Conservation (phyloP, 2,888 invertebrate genomes). For the Deilephila porcellus region DNA sequence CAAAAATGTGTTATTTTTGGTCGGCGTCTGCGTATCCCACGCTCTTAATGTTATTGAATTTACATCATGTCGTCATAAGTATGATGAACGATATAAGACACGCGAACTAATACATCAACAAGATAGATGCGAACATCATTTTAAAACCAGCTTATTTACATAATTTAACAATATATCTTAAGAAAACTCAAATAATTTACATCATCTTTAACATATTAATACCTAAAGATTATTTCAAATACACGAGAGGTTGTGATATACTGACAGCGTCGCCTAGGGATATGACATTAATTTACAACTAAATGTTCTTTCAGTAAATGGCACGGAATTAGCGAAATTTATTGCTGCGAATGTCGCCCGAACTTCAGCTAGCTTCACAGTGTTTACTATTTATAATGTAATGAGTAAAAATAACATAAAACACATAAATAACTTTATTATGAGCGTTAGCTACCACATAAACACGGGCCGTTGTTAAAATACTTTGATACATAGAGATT, state of each 20-base stretch:
- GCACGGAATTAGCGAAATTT: constrained; percentile 45
- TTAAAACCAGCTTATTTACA: neutral
- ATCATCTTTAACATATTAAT: neutral
- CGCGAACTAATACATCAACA: neutral
- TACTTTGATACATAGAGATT: constrained; percentile 33
- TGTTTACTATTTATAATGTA: constrained; percentile 41
- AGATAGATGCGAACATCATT: neutral
- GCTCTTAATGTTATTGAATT: neutral
- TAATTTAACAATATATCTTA: constrained; percentile 4
- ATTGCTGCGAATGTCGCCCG: constrained; percentile 41
- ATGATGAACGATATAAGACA: neutral
- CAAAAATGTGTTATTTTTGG: neutral
- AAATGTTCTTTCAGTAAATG: neutral
- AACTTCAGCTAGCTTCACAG: constrained; percentile 2
- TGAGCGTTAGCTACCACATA: constrained; percentile 35
- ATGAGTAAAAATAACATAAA: constrained; percentile 43
- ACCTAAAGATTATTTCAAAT: neutral
- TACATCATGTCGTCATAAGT: neutral
- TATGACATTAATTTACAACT: constrained; percentile 6
- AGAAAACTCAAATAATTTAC: neutral
- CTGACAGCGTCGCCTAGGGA: constrained; percentile 1
- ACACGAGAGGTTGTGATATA: constrained; percentile 5
- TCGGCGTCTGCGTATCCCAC: neutral
- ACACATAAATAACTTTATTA: constrained; percentile 47
- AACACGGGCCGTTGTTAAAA: constrained; percentile 41